phyloP scores from a whole-genome alignment of 2,888 invertebrate species.

The Chironomus riparius region DNA sequence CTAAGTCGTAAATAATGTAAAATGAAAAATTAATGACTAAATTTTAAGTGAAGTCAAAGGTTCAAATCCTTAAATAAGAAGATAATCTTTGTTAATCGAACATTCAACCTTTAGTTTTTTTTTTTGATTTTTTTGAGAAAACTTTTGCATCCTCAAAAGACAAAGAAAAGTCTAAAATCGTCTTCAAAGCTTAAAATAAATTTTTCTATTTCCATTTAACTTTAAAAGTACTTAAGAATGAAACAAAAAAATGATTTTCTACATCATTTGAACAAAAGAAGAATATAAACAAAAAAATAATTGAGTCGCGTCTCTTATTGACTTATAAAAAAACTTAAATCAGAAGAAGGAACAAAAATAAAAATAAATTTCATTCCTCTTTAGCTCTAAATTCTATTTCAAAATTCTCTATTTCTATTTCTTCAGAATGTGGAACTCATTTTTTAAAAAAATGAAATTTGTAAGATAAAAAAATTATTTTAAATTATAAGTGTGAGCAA shows the following conservation, averaged over 20 bases:
- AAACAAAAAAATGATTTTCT: background rate
- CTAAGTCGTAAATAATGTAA: too few relatives aligned
- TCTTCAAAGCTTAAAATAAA: too few relatives aligned
- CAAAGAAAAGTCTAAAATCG: too few relatives aligned
- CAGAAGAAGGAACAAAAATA: background rate
- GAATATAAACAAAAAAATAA: background rate
- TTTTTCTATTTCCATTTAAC: too few relatives aligned
- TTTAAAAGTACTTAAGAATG: background rate
- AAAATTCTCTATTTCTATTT: background rate
- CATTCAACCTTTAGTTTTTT: too few relatives aligned
- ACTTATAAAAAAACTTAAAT: background rate
- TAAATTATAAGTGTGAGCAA: background rate
- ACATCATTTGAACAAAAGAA: background rate
- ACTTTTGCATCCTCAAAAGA: too few relatives aligned
- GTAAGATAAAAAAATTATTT: background rate
- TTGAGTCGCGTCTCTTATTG: slow-evolving; percentile 11
- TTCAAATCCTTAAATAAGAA: too few relatives aligned
- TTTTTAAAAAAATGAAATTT: background rate
- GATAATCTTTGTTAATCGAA: too few relatives aligned
- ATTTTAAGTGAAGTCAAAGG: too few relatives aligned
- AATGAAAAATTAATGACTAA: too few relatives aligned
- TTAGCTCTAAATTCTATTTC: background rate
- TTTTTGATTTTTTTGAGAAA: too few relatives aligned
- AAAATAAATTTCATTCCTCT: background rate
- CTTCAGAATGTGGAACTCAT: background rate